Percentiles rank a stretch among this genome's conserved stretches.
Evolutionary conservation across 2,797 vertebrate genomes (phyloP).

Genomic region (Sylvilagus floridanus): DNA sequence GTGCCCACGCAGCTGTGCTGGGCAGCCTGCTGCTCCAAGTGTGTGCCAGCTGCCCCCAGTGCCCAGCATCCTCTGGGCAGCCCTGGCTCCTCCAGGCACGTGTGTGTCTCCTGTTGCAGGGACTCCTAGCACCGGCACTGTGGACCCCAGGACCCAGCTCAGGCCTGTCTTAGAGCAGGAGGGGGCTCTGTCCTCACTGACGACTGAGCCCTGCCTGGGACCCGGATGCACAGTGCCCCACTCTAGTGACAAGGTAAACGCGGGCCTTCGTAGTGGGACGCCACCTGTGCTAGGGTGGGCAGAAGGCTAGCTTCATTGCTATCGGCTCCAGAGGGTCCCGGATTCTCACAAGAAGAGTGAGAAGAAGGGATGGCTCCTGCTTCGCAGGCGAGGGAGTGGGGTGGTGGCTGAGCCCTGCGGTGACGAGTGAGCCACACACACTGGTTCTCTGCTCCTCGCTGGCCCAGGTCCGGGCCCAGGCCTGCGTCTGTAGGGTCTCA

Average conservation of each 20-base stretch:
- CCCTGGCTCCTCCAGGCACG: not conserved
- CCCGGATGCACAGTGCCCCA: not conserved
- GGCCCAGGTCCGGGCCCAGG: not conserved
- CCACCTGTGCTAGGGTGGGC: not conserved
- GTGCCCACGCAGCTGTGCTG: not conserved
- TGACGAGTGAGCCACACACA: accelerated
- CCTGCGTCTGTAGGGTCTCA: not conserved
- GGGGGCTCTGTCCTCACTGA: not conserved
- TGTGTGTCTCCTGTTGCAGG: not conserved
- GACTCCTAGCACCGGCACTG: not conserved
- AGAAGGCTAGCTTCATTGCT: no score
- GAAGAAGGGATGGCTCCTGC: not conserved
- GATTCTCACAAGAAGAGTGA: not conserved
- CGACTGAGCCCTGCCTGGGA: not conserved
- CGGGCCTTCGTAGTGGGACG: not conserved
- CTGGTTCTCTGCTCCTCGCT: not conserved
- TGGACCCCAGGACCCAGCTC: not conserved
- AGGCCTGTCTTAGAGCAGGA: not conserved
- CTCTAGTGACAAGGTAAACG: not conserved
- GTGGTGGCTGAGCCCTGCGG: not conserved
- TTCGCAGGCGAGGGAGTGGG: not conserved
- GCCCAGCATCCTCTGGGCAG: not conserved
- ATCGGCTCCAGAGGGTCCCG: not conserved
- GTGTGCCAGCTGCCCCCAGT: not conserved
- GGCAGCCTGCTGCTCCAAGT: not conserved